These are phyloP conservation scores for Pelodiscus sinensis DNA, from an alignment of 2,113 vertebrate genomes.

Conservation along the genomic window DNA sequence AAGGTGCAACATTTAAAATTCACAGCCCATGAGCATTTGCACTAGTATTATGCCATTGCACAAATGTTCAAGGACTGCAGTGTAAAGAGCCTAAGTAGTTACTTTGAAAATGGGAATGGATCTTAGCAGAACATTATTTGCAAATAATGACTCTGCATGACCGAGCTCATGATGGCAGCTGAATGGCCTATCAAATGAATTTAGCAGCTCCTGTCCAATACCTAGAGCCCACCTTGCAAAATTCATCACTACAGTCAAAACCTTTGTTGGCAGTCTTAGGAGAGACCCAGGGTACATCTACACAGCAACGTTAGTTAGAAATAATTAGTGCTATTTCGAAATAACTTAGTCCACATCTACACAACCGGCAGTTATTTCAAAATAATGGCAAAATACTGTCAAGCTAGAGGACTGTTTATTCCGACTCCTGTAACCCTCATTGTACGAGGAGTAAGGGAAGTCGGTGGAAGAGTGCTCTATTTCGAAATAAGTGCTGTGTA, in stretches of 20 bases:
- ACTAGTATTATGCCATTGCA: not conserved
- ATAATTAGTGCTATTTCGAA: too few species aligned
- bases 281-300: not conserved
- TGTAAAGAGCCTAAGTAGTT: not conserved
- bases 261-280: not conserved
- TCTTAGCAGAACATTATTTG: not conserved
- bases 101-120: not conserved
- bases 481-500: too few species aligned
- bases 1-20: not conserved
- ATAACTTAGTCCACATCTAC: too few species aligned
- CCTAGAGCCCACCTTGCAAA: not conserved
- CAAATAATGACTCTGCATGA: not conserved
- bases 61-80: not conserved
- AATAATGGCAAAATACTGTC: too few species aligned
- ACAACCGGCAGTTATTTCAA: too few species aligned
- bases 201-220: not conserved
- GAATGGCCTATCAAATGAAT: not conserved
- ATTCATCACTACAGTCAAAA: not conserved
- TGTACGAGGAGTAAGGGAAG: too few species aligned
- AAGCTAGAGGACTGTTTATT: too few species aligned
- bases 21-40: not conserved
- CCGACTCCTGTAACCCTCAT: too few species aligned
- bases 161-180: not conserved
- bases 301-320: too few species aligned
- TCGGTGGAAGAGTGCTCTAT: too few species aligned